These are phyloP conservation scores for Chloroceryle amazona DNA, from an alignment of 2,797 vertebrate species.

Conservation along the genomic window DNA sequence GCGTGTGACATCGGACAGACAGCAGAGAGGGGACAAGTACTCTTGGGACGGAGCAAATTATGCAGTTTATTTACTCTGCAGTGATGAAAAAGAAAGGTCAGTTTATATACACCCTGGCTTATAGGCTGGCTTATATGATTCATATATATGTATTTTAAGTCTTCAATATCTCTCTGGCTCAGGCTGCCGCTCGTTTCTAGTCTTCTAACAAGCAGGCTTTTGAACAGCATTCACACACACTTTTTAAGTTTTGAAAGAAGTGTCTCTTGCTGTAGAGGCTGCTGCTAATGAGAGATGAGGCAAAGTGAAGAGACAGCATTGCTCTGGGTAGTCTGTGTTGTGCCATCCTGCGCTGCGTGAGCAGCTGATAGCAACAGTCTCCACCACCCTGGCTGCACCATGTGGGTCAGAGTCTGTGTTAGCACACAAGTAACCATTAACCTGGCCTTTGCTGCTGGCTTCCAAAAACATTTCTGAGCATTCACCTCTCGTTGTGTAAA, in stretches of 20 bases:
- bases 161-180: slow-evolving; percentile 60
- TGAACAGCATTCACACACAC: slow-evolving; percentile 53
- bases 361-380: neutral
- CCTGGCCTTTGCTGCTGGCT: neutral
- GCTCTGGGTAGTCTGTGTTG: neutral
- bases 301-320: neutral
- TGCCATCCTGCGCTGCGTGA: neutral
- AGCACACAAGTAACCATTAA: slow-evolving; percentile 73
- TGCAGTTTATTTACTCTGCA: slow-evolving; percentile 9
- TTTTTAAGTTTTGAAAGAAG: slow-evolving; percentile 61
- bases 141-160: slow-evolving; percentile 52
- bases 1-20: neutral
- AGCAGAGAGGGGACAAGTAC: neutral
- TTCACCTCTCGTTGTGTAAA: slow-evolving; percentile 44
- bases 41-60: slow-evolving; percentile 1
- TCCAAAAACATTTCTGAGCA: slow-evolving; percentile 40
- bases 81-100: slow-evolving; percentile 44
- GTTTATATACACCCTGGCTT: neutral
- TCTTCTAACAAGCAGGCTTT: slow-evolving; percentile 64
- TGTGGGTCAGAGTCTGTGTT: slow-evolving; percentile 75
- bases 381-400: neutral
- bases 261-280: slow-evolving; percentile 42
- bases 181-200: slow-evolving; percentile 45
- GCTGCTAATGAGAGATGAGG: slow-evolving; percentile 66
- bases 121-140: slow-evolving; percentile 20